phyloP scores from a whole-genome alignment of 2,888 invertebrate species.

The Campoletis raptor region DNA sequence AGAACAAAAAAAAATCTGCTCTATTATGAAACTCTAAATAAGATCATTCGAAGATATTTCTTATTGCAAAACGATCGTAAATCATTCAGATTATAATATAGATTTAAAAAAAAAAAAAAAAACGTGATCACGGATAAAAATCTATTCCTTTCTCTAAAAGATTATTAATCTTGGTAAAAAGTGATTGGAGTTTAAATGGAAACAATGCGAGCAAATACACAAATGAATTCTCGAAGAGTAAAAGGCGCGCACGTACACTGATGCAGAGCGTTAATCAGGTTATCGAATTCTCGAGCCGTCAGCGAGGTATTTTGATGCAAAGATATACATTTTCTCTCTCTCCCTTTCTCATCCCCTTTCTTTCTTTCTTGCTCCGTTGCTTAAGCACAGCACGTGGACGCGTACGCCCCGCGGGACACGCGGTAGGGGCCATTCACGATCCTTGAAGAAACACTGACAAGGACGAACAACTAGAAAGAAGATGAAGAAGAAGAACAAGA shows the following conservation, averaged over 20 bases:
- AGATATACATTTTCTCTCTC: conserved; percentile 76
- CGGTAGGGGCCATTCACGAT: conserved; percentile 77
- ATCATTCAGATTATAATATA: neutral
- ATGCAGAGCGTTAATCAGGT: conserved; percentile 82
- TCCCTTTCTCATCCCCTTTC: conserved; percentile 3
- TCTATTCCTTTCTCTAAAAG: neutral
- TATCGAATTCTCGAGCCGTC: conserved; percentile 84
- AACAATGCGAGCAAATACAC: conserved; percentile 53
- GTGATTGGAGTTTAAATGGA: conserved; percentile 37
- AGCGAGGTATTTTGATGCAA: conserved; percentile 82
- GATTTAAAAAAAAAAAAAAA: neutral
- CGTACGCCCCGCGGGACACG: conserved; percentile 67
- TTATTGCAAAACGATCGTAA: neutral
- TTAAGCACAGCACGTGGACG: conserved; percentile 60
- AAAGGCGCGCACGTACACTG: conserved; percentile 54
- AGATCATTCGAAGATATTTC: neutral
- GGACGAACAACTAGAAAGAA: conserved; percentile 41
- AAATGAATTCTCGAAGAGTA: neutral
- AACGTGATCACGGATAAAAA: neutral
- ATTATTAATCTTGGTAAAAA: conserved; percentile 14
- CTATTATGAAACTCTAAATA: neutral
- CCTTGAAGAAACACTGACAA: conserved; percentile 53
- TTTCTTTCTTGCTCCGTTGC: conserved; percentile 37
- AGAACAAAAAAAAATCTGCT: neutral
- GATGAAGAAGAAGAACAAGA: conserved; percentile 30